Percentiles rank a stretch among this genome's conserved stretches.
These are phyloP conservation scores for Drosophila atripex DNA, from an alignment of 2,888 invertebrate genomes.

Conservation along the genomic window DNA sequence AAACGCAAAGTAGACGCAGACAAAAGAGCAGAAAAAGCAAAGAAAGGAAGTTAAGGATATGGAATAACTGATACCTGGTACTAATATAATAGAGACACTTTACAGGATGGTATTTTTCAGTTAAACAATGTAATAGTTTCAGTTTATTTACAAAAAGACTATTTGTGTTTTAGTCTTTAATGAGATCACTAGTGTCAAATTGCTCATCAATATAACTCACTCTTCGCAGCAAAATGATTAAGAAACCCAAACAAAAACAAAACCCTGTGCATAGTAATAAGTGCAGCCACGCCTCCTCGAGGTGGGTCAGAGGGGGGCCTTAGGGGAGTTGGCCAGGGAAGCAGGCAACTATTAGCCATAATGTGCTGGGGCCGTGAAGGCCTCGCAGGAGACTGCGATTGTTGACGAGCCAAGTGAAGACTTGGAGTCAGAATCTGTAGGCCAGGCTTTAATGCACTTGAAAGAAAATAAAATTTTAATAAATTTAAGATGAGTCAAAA, in stretches of 20 bases:
- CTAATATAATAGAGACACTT: background rate
- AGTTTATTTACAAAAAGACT: background rate
- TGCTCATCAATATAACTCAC: no score
- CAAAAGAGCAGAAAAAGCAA: constrained; percentile 16
- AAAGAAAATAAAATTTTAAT: background rate
- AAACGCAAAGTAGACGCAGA: constrained; percentile 48
- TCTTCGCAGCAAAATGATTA: background rate
- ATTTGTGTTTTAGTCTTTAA: background rate
- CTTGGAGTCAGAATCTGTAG: constrained; percentile 24
- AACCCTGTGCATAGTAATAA: constrained; percentile 69
- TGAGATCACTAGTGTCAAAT: background rate
- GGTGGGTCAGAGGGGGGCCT: constrained; percentile 9
- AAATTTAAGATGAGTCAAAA: background rate
- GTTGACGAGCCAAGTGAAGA: constrained; percentile 23
- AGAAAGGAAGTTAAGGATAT: constrained; percentile 54
- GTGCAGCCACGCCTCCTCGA: constrained; percentile 64
- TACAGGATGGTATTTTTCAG: background rate
- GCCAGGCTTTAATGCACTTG: constrained; percentile 4
- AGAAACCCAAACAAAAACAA: constrained; percentile 27
- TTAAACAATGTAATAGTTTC: background rate
- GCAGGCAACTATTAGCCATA: constrained; percentile 70
- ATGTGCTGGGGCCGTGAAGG: constrained; percentile 55
- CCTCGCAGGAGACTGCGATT: constrained; percentile 31
- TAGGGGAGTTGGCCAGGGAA: constrained; percentile 31
- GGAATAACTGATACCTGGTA: constrained; percentile 14